Base-by-base conservation (phyloP, 2,888 invertebrate genomes). In the Cryptocheilus praepositus region DNA sequence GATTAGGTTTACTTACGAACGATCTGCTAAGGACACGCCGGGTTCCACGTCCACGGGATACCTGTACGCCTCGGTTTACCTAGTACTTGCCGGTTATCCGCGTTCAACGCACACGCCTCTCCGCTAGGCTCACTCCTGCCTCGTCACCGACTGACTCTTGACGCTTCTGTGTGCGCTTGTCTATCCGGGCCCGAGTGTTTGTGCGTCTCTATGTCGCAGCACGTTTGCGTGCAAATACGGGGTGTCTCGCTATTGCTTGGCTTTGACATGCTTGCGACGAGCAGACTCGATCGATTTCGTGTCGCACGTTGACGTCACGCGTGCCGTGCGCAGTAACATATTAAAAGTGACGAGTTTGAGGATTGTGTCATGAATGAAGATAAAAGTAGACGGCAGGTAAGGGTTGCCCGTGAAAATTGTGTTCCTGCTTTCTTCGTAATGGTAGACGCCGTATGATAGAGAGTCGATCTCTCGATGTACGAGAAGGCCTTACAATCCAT, bases 1-100 rank as follows among this genome's bases (percentile, higher is more conserved):
- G 82, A 84, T 85, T 83, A 82, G 80, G 77, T 80, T 82, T 81
- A 80, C 82, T 83, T 80, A 79, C 80, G 81, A 82, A 73, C 79
- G 82, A 82, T 83, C 83, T 78, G 76, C 79, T 82, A 83, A 83
- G 83, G 82, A 79, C 77, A 84, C 78, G 78, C 77, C 81, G 62
- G 73, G 79, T 83, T 84, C 73, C 67, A 72, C 67, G 62, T 76
- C 73, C 52, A 66, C 70, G 70, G 71, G 73, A 61, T 75, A 73
- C 67, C 73, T 69, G 63, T 61, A 25, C 71, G 71, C 63, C 66
- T 61, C 69, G 65, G 36, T 36, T 36, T 36, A 36, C 36, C 36
- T 36, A 36, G 36, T 36, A 36, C 36, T 36, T 7, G 36, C 36
- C 36, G 36, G 36, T 7, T 36, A 36, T 36, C 36, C 36, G 36